Base-by-base conservation (phyloP, 2,797 vertebrate species). In the Helicolenus hilgendorfi region DNA sequence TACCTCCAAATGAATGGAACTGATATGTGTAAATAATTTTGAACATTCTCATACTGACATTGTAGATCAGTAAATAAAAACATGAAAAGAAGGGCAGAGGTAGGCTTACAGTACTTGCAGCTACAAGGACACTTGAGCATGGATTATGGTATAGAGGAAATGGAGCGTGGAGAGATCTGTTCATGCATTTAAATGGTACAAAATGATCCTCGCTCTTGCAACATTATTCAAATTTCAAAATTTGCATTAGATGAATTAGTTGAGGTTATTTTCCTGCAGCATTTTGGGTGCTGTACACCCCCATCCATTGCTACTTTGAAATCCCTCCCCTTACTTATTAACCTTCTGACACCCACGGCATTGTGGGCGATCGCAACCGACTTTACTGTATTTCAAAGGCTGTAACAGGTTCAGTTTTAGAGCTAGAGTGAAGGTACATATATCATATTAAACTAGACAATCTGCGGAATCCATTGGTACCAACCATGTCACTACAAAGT, bases 211-310 rank as follows among this genome's bases (percentile, higher is more conserved):
- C 62, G 62, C 74, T 72, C 53, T 59, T 70, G 56, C 64, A 73
- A 68, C 78, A 77, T 86, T 83, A 89, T 91, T 58, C 83, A 88
- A 55, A 84, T 85, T 91, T 67, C 10, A 56, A 36, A 81, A 91
- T 91, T 86, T 77, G 84, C 84, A 91, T 90, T 64, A 74, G 83
- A 85, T 59, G 14, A 89, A 89, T 91, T 72, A 89, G 56, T 70
- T n/a, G 72, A 73, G 63, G 72, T 79, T 72, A 78, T 62, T 68
- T 78, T 76, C 79, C 76, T 74, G 11, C 27, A 80, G 79, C 45
- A 27, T 69, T 79, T 31, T 73, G 36, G 41, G 4, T 36, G 58
- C 55, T 68, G 56, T 69, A 53, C 41, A n/a, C 38, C 60, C 20
- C 13, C 38, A 38, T 77, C 58, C 18, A 36, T 67, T 0, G 2